Evolutionary conservation across 2,888 invertebrate species (phyloP), one percentile per base, ranked within the genome.

Genomic region (Melanostoma mellinum): DNA sequence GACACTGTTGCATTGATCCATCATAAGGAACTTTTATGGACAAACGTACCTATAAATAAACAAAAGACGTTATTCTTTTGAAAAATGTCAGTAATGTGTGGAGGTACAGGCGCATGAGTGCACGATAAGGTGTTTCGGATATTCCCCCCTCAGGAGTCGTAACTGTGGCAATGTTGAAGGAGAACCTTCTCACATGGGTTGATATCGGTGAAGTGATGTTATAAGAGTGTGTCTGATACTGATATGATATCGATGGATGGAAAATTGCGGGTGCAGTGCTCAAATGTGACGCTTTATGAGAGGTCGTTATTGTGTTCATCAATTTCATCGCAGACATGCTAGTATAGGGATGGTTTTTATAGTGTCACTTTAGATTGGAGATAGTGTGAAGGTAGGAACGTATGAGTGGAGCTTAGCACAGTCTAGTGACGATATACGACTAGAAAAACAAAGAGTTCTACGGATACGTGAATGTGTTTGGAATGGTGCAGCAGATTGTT

Each of bases 81-180:
- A 58, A 75, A 68, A 44, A 42, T 33, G 20, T 40, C 9, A 32
- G 20, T 61, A 40, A 44, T 65, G 20, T 42, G 6, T 40, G 32
- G 20, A n/a, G 4, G n/a, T 8, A 9, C 8, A 58, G n/a, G 3
- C 52, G 42, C 20, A 35, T 33, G 40, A 10, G 36, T 61, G 53
- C 38, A 38, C 38, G 71, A 77, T 72, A 77, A 77, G 71, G 71
- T 72, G 63, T 65, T 52, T 53, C 9, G 63, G 58, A 44, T 76
- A 69, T 76, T 35, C 63, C 20, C 6, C 69, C 69, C 69, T 42
- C 4, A 63, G 69, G 76, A 61, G 55, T 67, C 58, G 76, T 76
- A 61, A 76, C 48, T 76, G 68, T 55, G 53, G 68, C 20, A 40
- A 53, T 60, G 44, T 53, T 32, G 32, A 55, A 20, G 36, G n/a